Conservation (phyloP, 2,888 invertebrate genomes). For the Yponomeuta malinellus region DNA sequence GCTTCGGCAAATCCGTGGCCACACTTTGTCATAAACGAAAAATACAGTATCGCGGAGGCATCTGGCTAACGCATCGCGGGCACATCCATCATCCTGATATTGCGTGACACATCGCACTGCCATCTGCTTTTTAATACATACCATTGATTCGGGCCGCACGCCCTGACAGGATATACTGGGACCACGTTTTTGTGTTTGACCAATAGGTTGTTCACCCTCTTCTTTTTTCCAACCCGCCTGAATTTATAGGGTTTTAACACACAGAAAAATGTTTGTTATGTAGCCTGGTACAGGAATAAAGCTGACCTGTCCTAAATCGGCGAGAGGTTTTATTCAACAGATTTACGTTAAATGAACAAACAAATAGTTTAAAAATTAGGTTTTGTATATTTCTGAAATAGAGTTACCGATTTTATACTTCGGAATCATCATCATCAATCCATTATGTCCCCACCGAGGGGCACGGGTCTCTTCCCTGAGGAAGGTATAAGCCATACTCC, state of each 20-base stretch:
- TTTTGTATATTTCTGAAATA: too few species aligned
- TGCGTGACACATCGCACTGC: slow-evolving; percentile 30
- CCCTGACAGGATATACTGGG: background rate
- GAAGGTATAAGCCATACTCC: too few species aligned
- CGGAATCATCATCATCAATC: too few species aligned
- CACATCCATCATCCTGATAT: slow-evolving; percentile 57
- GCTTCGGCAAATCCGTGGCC: background rate
- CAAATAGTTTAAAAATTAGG: too few species aligned
- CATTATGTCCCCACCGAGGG: too few species aligned
- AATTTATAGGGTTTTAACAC: background rate
- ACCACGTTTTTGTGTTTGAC: slow-evolving; percentile 9
- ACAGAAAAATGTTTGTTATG: background rate
- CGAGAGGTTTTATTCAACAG: too few species aligned
- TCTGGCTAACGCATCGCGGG: slow-evolving; percentile 18
- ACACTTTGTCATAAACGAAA: background rate
- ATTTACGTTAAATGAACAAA: too few species aligned
- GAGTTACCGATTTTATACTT: too few species aligned
- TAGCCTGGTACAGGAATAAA: background rate
- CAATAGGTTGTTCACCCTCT: background rate
- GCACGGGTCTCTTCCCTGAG: too few species aligned
- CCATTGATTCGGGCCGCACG: slow-evolving; percentile 9
- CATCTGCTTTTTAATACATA: slow-evolving; percentile 15
- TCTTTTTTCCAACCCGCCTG: background rate
- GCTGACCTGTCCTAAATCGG: too few species aligned
- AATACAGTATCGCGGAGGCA: slow-evolving; percentile 23